These are phyloP conservation scores for Idris sp. DNA, from an alignment of 1,140 invertebrate species.

Conservation along the genomic window DNA sequence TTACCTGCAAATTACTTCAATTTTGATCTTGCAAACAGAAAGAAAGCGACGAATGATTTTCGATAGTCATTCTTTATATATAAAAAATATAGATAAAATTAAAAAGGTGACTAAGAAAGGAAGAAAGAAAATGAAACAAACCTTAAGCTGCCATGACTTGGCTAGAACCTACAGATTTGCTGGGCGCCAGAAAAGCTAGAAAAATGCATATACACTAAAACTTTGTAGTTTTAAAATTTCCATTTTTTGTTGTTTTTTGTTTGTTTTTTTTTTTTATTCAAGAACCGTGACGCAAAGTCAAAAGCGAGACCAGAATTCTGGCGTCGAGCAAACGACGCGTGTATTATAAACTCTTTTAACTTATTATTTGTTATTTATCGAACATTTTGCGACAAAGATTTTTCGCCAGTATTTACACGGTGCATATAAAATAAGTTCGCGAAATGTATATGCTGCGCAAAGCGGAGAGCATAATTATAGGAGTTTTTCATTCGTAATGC, in stretches of 20 bases:
- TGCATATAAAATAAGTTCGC: constrained; percentile 55
- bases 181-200: constrained; percentile 26
- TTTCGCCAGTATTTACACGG: constrained; percentile 40
- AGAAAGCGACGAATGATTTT: constrained; percentile 47
- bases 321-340: constrained; percentile 67
- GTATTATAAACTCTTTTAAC: constrained; percentile 75
- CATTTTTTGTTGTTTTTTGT: too few species aligned
- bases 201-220: background rate
- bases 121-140: constrained; percentile 8
- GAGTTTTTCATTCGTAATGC: constrained; percentile 54
- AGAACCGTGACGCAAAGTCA: constrained; percentile 5
- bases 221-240: constrained; percentile 24
- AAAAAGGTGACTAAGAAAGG: background rate
- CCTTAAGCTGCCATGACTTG: constrained; percentile 42
- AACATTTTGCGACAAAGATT: constrained; percentile 56
- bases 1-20: constrained; percentile 1
- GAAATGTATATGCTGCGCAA: constrained; percentile 34
- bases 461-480: constrained; percentile 43
- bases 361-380: constrained; percentile 73
- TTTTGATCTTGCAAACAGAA: constrained; percentile 1
- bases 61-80: constrained; percentile 32
- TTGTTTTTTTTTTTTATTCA: too few species aligned
- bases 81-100: constrained; percentile 5
- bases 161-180: constrained; percentile 40
- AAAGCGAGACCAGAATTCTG: constrained; percentile 33